Base-by-base conservation (phyloP, 2,113 vertebrate genomes). In the Oncorhynchus keta region DNA sequence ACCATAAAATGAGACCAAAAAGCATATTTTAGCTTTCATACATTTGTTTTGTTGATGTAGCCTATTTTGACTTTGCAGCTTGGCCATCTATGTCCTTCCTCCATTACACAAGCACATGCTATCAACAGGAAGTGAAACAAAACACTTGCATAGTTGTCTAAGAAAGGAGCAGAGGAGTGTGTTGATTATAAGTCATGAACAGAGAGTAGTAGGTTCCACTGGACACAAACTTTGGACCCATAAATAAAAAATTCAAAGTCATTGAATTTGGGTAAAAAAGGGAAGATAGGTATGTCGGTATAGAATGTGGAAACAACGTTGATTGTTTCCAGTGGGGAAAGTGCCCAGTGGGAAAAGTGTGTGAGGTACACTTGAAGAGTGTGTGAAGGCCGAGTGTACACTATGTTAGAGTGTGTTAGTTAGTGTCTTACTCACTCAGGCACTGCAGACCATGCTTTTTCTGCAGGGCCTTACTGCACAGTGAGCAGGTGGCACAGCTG, bases 371-470 rank as follows among this genome's bases (percentile, higher is more conserved):
- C 13, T 32, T 67, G 12, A 67, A 30, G 26, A 6, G 13, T 67
- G 65, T 67, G 24, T 67, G 65, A 30, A 32, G 30, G 3, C 16
- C 51, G 14, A 9, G 35, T 39, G 35, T 45, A 55, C 51, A 18
- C 51, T 55, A 2, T 18, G 16, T 55, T 16, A 16, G 51, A 70
- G 67, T 82, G 73, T 84, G 69, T 74, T 80, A 67, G 70, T n/a
- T 2, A 20, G 62, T 14, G 20, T 59, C 49, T 76, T 94, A 97
- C 97, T 98, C 94, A 98, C 97, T 94, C 78, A 93, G 92, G 89
- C 95, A 96, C 90, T 96, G 95, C 88, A 96, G 92, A 86, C 94
- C 93, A 87, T 93, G 93, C 93, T 93, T 95, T 88, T 92, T 94
- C 90, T 88, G 92, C 91, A 96, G 92, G 18, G 91, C 90, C 81